A percentile compares a stretch with the other conserved stretches of the same genome.
Evolutionary conservation across 2,888 invertebrate species (phyloP).

Genomic region (Imbricaverruca yamaguchii): DNA sequence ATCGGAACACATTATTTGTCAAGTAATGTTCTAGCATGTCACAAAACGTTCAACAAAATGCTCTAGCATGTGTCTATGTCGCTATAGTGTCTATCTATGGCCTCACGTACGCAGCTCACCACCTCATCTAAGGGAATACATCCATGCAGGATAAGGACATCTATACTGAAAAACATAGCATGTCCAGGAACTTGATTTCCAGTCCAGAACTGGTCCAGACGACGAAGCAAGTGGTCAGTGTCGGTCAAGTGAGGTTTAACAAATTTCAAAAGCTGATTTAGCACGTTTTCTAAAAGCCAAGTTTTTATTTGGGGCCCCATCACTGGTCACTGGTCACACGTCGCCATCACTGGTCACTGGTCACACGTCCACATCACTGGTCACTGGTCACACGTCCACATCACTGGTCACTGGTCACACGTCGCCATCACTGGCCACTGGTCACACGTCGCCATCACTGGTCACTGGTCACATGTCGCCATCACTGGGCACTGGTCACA

Average conservation of each 20-base stretch:
- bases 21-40: background rate
- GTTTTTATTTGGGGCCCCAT: background rate
- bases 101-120: background rate
- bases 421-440: too few relatives aligned
- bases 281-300: background rate
- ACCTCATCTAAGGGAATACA: background rate
- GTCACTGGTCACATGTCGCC: too few relatives aligned
- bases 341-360: too few relatives aligned
- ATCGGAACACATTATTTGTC: background rate
- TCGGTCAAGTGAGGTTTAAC: background rate
- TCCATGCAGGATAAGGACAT: background rate
- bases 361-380: too few relatives aligned
- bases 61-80: background rate
- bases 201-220: background rate
- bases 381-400: too few relatives aligned
- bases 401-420: too few relatives aligned
- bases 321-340: too few relatives aligned
- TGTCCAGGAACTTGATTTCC: background rate
- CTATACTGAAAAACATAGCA: background rate
- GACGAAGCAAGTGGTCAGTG: background rate
- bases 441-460: too few relatives aligned
- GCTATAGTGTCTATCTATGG: background rate
- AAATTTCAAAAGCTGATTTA: background rate
- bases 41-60: too few relatives aligned
- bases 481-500: too few relatives aligned